Percentiles rank a stretch among this genome's conserved stretches.
Evolutionary conservation across 2,888 invertebrate genomes (phyloP).

Genomic region (Pandemis heparana): DNA sequence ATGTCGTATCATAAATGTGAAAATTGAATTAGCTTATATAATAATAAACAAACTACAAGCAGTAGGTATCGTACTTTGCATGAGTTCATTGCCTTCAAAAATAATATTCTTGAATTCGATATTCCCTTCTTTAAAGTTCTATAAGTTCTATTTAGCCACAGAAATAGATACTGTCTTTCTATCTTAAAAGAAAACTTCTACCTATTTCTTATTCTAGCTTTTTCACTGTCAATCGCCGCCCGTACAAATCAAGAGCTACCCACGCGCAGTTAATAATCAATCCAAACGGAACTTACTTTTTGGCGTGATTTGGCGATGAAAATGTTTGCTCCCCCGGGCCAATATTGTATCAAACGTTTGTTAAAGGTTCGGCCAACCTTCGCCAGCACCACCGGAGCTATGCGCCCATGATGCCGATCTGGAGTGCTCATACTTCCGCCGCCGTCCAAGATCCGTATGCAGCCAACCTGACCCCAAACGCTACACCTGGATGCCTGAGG

Average conservation of each 20-base stretch:
- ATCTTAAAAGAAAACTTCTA: background rate
- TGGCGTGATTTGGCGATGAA: background rate
- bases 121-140: background rate
- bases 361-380: conserved; percentile 85
- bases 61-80: conserved; percentile 5
- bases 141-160: conserved; percentile 1
- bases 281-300: background rate
- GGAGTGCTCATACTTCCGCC: conserved; percentile 92
- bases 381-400: conserved; percentile 86
- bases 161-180: background rate
- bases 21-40: conserved; percentile 5
- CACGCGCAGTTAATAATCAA: background rate
- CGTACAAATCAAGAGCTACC: background rate
- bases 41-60: background rate
- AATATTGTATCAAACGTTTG: conserved; percentile 36
- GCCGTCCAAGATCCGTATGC: conserved; percentile 91
- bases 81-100: conserved; percentile 1
- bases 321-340: background rate
- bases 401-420: conserved; percentile 89
- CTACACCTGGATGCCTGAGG: conserved; percentile 92
- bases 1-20: conserved; percentile 34
- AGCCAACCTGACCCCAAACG: conserved; percentile 90
- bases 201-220: background rate
- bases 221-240: background rate
- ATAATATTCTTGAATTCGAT: background rate